Evolutionary conservation across 2,113 vertebrate species (phyloP).

Genomic region (Hirundichthys speculiger): DNA sequence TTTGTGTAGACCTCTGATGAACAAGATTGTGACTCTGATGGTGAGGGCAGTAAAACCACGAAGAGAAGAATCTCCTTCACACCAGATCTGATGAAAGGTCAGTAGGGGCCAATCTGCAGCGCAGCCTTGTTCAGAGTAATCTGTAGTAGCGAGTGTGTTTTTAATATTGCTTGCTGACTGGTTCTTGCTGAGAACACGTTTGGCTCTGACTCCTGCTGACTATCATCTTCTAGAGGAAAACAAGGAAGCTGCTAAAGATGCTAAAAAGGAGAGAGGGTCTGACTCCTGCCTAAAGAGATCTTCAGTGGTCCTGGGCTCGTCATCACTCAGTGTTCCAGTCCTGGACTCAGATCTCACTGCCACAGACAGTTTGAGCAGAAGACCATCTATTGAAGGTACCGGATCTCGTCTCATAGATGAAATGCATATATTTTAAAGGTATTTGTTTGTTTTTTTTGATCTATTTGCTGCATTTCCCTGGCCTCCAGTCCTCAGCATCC

Average conservation of each 20-base stretch:
- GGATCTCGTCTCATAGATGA: background rate
- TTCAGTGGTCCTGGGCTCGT: conserved; percentile 82
- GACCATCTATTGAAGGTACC: conserved; percentile 86
- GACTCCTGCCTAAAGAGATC: conserved; percentile 85
- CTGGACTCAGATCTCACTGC: conserved; percentile 79
- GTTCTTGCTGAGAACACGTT: conserved; percentile 23
- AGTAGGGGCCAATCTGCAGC: conserved; percentile 31
- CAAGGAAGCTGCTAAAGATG: conserved; percentile 63
- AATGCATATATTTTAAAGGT: too few relatives aligned
- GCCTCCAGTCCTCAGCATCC: too few relatives aligned
- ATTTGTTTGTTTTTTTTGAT: too few relatives aligned
- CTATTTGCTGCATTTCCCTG: too few relatives aligned
- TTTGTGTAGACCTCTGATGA: conserved; percentile 60
- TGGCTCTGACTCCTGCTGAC: conserved; percentile 61
- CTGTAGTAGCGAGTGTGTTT: conserved; percentile 13
- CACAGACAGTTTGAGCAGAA: conserved; percentile 79
- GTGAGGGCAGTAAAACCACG: conserved; percentile 83
- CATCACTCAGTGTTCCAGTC: conserved; percentile 78
- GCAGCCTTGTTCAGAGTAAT: conserved; percentile 2
- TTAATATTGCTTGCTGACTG: conserved; percentile 50
- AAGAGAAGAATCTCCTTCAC: conserved; percentile 93
- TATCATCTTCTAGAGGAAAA: conserved; percentile 67
- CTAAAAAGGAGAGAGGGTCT: conserved; percentile 63
- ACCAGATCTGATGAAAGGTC: conserved; percentile 88
- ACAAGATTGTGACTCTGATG: conserved; percentile 82